Percentiles rank a stretch among this genome's conserved stretches.
These are phyloP conservation scores for Chrysoperla carnea DNA, from an alignment of 1,140 invertebrate species.

Conservation along the genomic window DNA sequence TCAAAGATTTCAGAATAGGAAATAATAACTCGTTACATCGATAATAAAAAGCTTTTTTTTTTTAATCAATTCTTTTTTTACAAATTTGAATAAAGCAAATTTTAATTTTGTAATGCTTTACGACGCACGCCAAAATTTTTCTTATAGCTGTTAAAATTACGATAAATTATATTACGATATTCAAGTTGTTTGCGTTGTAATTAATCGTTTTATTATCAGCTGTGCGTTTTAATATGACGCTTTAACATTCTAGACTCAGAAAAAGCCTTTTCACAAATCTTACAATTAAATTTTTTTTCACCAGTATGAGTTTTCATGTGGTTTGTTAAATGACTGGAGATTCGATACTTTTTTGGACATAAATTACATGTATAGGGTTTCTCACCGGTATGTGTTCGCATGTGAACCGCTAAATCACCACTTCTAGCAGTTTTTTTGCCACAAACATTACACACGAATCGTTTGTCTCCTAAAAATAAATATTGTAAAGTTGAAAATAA, in stretches of 20 bases:
- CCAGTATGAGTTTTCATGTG: slow-evolving; percentile 62
- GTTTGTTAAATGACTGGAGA: slow-evolving; percentile 61
- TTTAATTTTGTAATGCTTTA: no score
- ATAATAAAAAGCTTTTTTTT: no score
- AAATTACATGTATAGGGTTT: slow-evolving; percentile 48
- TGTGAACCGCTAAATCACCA: slow-evolving; percentile 13
- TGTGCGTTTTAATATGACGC: slow-evolving; percentile 14
- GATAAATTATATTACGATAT: no score
- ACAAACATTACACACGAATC: slow-evolving; percentile 13
- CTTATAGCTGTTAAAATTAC: no score
- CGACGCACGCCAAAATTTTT: no score
- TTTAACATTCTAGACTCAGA: not conserved
- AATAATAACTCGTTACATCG: no score
- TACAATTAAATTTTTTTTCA: not conserved
- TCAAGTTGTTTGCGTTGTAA: no score
- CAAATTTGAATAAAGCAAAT: no score
- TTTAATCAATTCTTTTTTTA: no score
- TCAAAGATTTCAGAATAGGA: no score
- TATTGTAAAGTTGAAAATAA: slow-evolving; percentile 1
- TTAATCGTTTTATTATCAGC: no score
- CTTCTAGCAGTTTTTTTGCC: slow-evolving; percentile 13
- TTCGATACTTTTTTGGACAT: slow-evolving; percentile 34
- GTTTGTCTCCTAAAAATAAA: not conserved
- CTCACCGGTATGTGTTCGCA: slow-evolving; percentile 47
- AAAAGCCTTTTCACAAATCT: not conserved